Conservation (phyloP, 2,888 invertebrate species). For the Dermolepida albohirtum region DNA sequence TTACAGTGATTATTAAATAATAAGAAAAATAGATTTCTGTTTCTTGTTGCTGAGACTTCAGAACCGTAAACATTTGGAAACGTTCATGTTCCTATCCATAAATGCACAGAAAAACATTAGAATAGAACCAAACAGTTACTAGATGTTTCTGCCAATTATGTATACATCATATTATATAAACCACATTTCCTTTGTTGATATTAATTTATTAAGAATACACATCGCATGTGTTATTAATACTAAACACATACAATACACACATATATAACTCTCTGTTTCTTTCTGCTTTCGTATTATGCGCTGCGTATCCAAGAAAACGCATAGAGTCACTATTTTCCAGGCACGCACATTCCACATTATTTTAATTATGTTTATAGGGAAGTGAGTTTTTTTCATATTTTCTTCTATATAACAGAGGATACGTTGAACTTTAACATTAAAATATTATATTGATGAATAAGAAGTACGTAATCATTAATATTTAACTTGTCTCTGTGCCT, state of each 20-base stretch:
- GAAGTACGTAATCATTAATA: too few relatives aligned
- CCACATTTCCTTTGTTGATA: conserved; percentile 54
- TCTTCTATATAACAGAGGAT: conserved; percentile 33
- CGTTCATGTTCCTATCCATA: conserved; percentile 39
- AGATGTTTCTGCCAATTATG: conserved; percentile 41
- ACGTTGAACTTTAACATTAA: conserved; percentile 28
- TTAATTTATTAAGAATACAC: conserved; percentile 51
- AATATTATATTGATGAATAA: conserved; percentile 1
- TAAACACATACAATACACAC: conserved; percentile 48
- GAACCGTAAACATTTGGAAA: conserved; percentile 44
- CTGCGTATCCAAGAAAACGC: conserved; percentile 26
- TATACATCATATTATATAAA: conserved; percentile 51
- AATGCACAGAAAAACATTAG: conserved; percentile 42
- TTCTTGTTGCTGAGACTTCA: conserved; percentile 40
- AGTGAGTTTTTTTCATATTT: conserved; percentile 29
- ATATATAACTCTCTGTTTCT: conserved; percentile 29
- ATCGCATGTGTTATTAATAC: conserved; percentile 50
- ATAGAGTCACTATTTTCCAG: conserved; percentile 19
- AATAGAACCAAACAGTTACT: conserved; percentile 35
- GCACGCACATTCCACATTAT: conserved; percentile 37
- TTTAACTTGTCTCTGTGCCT: too few relatives aligned
- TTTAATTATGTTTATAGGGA: conserved; percentile 39
- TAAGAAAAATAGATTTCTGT: conserved; percentile 43
- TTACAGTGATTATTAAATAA: conserved; percentile 44
- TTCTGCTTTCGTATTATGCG: conserved; percentile 27